A percentile compares a stretch with the other conserved stretches of the same genome.
These are phyloP conservation scores for Raphicerus campestris DNA, from an alignment of 2,113 vertebrate genomes.

Conservation along the genomic window DNA sequence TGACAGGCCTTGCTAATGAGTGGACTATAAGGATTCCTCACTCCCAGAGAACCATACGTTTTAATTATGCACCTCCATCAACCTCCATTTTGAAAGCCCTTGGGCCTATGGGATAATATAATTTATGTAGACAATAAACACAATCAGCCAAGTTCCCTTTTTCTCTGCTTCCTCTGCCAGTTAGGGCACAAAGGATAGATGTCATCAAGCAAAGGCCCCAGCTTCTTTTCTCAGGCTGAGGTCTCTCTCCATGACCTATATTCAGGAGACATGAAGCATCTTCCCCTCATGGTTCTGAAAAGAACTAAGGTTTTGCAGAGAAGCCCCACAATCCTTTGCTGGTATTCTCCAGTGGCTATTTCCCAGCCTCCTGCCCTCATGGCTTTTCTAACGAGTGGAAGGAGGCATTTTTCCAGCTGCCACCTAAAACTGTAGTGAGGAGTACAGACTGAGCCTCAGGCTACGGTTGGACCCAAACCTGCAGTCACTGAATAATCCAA, in stretches of 20 bases:
- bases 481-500: not conserved
- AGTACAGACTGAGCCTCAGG: not conserved
- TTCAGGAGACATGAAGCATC: not conserved
- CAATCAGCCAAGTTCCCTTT: not conserved
- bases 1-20: not conserved
- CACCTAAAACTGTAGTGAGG: not conserved
- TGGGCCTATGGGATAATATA: not conserved
- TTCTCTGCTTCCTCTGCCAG: not conserved
- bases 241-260: not conserved
- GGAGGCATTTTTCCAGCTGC: not conserved
- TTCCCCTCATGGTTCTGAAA: not conserved
- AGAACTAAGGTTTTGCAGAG: not conserved
- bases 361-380: not conserved
- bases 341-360: not conserved
- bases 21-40: not conserved
- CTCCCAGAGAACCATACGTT: not conserved
- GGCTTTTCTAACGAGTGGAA: not conserved
- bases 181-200: not conserved
- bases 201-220: not conserved
- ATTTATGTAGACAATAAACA: not conserved
- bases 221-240: not conserved
- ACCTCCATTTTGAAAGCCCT: constrained; percentile 7
- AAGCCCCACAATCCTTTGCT: not conserved
- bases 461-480: not conserved
- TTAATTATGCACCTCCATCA: not conserved